These are phyloP conservation scores for Pseudoips prasinana DNA, from an alignment of 2,888 invertebrate species.

Conservation along the genomic window DNA sequence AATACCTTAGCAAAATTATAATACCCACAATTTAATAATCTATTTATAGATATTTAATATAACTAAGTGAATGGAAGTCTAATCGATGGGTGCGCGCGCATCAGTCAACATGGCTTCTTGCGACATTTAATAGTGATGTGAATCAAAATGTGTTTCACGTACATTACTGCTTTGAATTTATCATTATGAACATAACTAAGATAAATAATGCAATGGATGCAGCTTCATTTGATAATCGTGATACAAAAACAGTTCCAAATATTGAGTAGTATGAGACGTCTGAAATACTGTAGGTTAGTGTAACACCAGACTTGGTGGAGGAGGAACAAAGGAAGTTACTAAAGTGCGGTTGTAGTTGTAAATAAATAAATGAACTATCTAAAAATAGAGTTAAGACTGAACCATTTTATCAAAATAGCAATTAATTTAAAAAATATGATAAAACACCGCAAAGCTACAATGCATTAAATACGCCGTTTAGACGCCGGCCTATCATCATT, in stretches of 20 bases:
- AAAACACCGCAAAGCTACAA: too few relatives aligned
- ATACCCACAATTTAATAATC: slow-evolving; percentile 62
- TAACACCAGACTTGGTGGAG: slow-evolving; percentile 19
- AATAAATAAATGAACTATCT: too few relatives aligned
- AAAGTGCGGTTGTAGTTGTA: not conserved
- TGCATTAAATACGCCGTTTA: too few relatives aligned
- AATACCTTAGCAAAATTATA: slow-evolving; percentile 40
- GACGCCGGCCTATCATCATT: too few relatives aligned
- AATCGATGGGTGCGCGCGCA: slow-evolving; percentile 78
- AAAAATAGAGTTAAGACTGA: too few relatives aligned
- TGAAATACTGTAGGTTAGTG: slow-evolving; percentile 27
- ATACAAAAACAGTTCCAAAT: too few relatives aligned
- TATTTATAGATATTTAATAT: slow-evolving; percentile 54
- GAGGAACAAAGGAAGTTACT: slow-evolving; percentile 10
- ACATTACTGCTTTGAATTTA: slow-evolving; percentile 29
- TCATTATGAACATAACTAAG: too few relatives aligned
- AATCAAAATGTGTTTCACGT: slow-evolving; percentile 4
- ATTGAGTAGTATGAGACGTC: slow-evolving; percentile 6
- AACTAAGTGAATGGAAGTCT: slow-evolving; percentile 49
- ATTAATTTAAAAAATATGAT: too few relatives aligned
- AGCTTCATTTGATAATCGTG: too few relatives aligned
- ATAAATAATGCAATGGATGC: slow-evolving; percentile 4
- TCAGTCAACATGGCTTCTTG: slow-evolving; percentile 53
- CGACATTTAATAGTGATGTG: slow-evolving; percentile 13
- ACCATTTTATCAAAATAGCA: too few relatives aligned